These are phyloP conservation scores for Eupristina koningsbergeri DNA, from an alignment of 1,140 invertebrate species.

Conservation along the genomic window DNA sequence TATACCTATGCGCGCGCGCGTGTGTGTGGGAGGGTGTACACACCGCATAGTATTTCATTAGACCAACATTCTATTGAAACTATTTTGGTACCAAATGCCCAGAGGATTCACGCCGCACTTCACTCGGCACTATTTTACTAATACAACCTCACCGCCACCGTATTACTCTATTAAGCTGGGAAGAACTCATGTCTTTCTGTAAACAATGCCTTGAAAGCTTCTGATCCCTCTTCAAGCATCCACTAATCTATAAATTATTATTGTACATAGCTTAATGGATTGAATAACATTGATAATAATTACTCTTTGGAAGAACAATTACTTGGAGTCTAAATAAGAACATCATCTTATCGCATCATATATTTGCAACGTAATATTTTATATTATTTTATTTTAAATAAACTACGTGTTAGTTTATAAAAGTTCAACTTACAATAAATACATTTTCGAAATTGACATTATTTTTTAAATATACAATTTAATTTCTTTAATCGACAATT, in stretches of 20 bases:
- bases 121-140: background rate
- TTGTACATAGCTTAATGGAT: background rate
- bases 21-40: background rate
- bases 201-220: background rate
- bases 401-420: too few relatives aligned
- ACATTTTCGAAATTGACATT: too few relatives aligned
- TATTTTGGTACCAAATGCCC: conserved; percentile 34
- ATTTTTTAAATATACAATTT: too few relatives aligned
- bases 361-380: too few relatives aligned
- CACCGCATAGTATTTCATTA: conserved; percentile 34
- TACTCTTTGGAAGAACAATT: too few relatives aligned
- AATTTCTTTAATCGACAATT: too few relatives aligned
- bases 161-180: background rate
- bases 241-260: background rate
- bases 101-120: background rate
- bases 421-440: too few relatives aligned
- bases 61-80: conserved; percentile 44
- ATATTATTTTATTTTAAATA: too few relatives aligned
- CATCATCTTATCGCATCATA: too few relatives aligned
- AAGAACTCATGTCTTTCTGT: background rate
- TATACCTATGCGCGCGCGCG: background rate
- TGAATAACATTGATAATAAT: too few relatives aligned
- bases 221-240: background rate
- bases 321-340: too few relatives aligned
- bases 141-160: too few relatives aligned